phyloP scores from a whole-genome alignment of 2,113 vertebrate genomes.

The Phalacrocorax aristotelis region DNA sequence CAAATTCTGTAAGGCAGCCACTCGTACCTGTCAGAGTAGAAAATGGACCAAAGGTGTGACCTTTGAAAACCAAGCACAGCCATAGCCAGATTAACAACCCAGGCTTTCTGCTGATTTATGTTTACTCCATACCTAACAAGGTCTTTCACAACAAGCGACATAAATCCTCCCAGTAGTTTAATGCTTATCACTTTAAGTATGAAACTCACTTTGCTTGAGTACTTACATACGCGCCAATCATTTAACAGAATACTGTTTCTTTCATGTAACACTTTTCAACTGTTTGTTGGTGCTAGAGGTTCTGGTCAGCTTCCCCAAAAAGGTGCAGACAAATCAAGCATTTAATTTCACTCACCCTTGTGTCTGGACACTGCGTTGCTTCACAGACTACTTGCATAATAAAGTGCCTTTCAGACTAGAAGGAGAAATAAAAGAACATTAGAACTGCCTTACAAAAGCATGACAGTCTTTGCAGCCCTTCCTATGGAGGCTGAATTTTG shows the following conservation, averaged over 20 bases:
- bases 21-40: constrained; percentile 82
- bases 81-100: not conserved
- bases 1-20: constrained; percentile 96
- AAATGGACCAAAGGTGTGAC: not conserved
- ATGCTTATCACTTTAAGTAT: not conserved
- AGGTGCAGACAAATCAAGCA: too few species aligned
- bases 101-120: too few species aligned
- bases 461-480: not conserved
- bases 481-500: not conserved
- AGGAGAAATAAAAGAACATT: not conserved
- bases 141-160: not conserved
- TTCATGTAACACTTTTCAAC: not conserved
- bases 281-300: too few species aligned
- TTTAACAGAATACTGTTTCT: not conserved
- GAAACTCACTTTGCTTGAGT: not conserved
- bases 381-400: constrained; percentile 99
- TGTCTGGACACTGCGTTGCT: constrained; percentile 97
- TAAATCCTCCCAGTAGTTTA: not conserved
- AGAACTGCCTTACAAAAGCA: not conserved
- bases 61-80: not conserved
- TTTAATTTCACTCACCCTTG: constrained; percentile 82
- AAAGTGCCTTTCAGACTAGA: constrained; percentile 96
- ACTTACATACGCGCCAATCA: fast-evolving
- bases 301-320: not conserved
- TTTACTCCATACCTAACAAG: not conserved